Base-by-base conservation (phyloP, 2,113 vertebrate species). In the Tringa solitaria region DNA sequence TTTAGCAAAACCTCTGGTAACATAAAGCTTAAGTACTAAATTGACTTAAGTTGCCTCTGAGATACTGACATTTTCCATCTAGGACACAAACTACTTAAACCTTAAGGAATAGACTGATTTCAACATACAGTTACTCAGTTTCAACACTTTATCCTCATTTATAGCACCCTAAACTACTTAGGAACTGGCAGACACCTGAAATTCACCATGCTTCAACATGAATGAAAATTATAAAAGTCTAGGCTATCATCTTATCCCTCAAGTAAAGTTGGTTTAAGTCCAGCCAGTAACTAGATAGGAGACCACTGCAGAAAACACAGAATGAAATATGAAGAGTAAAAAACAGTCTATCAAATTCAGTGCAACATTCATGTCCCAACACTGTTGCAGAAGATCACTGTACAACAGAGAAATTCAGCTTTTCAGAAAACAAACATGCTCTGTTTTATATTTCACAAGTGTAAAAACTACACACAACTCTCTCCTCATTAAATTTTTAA, bases 401-500 rank as follows among this genome's bases (percentile, higher is more conserved):
- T 51, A 88, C 27, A 68, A n/a, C 10, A 10, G 21, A 83, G 30
- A 57, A 23, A 46, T n/a, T 67, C 54, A 51, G 82, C 35, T 43
- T 84, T 84, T 84, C 65, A 79, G 43, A 74, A 86, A 53, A 39
- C 4, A 14, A 92, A 82, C 54, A 26, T 7, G 26, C 30, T 76
- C 46, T 14, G 24, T 4, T 79, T 68, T 45, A 14, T 65, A 67
- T n/a, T 95, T 91, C 32, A 27, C 28, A 81, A 89, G 59, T 41
- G 24, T 16, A 73, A 87, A 65, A 79, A 35, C 14, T 37, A 39
- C 41, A 61, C 15, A 30, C 57, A 16, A 28, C 43, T 73, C 92
- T 72, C 84, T 64, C 76, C 77, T 72, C 80, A 87, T 76, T 54
- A 93, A 81, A 26, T 63, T 84, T 87, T 91, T 91, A 87, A 90